Evolutionary conservation across 2,888 invertebrate genomes (phyloP).

Genomic region (Coenonympha arcania): DNA sequence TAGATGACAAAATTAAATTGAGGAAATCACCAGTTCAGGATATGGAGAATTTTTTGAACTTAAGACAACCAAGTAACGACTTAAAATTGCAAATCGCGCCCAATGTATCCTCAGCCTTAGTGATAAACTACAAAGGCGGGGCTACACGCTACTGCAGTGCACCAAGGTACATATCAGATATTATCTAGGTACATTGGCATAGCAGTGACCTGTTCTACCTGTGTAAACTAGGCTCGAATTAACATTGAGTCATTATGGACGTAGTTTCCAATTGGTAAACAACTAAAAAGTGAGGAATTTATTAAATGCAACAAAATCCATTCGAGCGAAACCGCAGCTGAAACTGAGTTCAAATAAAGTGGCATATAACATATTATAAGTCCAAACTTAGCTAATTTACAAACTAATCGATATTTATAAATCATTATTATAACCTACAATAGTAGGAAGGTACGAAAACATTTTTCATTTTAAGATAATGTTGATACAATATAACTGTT

Average conservation of each 20-base stretch:
- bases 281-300: neutral
- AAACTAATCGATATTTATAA: neutral
- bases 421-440: neutral
- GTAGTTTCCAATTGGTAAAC: slow-evolving; percentile 1
- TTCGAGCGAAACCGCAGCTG: neutral
- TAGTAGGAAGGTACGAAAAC: neutral
- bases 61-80: too few relatives aligned
- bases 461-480: neutral
- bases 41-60: too few relatives aligned
- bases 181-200: slow-evolving; percentile 6
- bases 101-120: neutral
- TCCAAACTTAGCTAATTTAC: neutral
- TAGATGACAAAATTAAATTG: too few relatives aligned
- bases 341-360: neutral
- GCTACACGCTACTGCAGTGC: slow-evolving; percentile 11
- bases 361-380: too few relatives aligned
- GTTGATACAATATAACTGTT: slow-evolving; percentile 5
- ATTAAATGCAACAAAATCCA: neutral
- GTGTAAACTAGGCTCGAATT: slow-evolving; percentile 7
- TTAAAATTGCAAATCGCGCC: neutral
- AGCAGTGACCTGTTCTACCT: slow-evolving; percentile 5
- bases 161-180: slow-evolving; percentile 10
- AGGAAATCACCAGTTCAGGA: too few relatives aligned
- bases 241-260: neutral
- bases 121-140: slow-evolving; percentile 10